These are phyloP conservation scores for Microcebus tavaratra DNA, from an alignment of 2,113 vertebrate genomes.

Conservation along the genomic window DNA sequence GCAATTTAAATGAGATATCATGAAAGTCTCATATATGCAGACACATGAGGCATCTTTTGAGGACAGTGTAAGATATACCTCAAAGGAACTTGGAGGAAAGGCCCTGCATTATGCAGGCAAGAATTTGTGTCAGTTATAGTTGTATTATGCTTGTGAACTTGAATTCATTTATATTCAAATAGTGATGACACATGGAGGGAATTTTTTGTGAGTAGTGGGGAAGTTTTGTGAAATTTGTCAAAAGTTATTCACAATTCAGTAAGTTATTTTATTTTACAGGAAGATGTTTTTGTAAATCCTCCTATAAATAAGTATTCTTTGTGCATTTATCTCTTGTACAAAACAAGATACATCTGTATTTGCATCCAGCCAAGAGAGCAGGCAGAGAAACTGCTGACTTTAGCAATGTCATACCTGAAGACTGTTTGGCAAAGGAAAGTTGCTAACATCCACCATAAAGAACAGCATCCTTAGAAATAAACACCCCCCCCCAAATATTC, in stretches of 20 bases:
- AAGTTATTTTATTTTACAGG: slow-evolving; percentile 10
- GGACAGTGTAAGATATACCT: background rate
- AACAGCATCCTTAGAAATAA: slow-evolving; percentile 31
- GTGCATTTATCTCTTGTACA: background rate
- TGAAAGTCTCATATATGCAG: background rate
- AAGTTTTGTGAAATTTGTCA: slow-evolving; percentile 2
- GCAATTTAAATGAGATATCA: background rate
- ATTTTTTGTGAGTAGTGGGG: background rate
- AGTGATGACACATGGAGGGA: background rate
- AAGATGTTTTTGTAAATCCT: background rate
- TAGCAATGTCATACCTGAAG: slow-evolving; percentile 43
- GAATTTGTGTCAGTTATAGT: background rate
- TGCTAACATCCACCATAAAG: slow-evolving; percentile 48
- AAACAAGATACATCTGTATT: slow-evolving; percentile 47
- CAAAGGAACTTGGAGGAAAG: background rate
- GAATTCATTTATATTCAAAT: background rate
- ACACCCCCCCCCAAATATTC: background rate
- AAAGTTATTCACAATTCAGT: background rate
- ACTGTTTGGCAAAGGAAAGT: slow-evolving; percentile 23
- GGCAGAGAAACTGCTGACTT: slow-evolving; percentile 51
- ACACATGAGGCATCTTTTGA: background rate
- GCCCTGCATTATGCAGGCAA: background rate
- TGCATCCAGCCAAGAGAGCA: slow-evolving; percentile 18
- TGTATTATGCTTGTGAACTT: background rate
- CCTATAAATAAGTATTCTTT: slow-evolving; percentile 1